Evolutionary conservation across 2,113 vertebrate genomes (phyloP), one percentile per base, ranked within the genome.

Genomic region (Dasyprocta punctata): DNA sequence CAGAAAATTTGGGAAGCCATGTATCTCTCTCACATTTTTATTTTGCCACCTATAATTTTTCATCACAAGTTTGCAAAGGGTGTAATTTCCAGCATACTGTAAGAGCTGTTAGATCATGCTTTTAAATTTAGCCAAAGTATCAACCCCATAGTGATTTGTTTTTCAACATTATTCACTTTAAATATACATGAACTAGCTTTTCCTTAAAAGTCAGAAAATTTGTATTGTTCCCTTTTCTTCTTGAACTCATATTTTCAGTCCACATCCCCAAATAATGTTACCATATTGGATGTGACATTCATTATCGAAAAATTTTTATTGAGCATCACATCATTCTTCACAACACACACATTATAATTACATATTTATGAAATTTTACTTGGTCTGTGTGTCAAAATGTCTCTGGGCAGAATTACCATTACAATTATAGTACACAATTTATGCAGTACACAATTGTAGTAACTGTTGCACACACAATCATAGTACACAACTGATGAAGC

Each of bases 151-250:
- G 80, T 54, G 52, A 86, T 80, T 86, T 95, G 54, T 84, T 90
- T 84, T 30, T 49, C 30, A 73, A 65, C 54, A 81, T 89, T 94
- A 83, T 86, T 95, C 52, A 54, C 80, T 93, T 96, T 90, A 87
- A 89, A 92, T 94, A 65, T 80, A 90, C 3, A 71, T 73, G 19
- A 90, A 73, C 24, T 28, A 49, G 41, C 14, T 63, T 41, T 91
- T 82, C 61, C 82, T 77, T n/a, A 77, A 86, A 22, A 89, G 65
- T 60, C 60, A 73, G 93, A 77, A 92, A 92, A 71, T 69, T 81
- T 82, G 52, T 52, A 89, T 86, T 82, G 81, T 86, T 96, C 9
- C n/a, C 80, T 89, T 82, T 92, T 69, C 54, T 78, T 94, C 69
- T 80, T 63, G 38, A 88, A 90, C 12, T 90, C 54, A 41, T 41